These are phyloP conservation scores for Rhegmatorhina hoffmannsi DNA, from an alignment of 2,113 vertebrate genomes.

Conservation along the genomic window DNA sequence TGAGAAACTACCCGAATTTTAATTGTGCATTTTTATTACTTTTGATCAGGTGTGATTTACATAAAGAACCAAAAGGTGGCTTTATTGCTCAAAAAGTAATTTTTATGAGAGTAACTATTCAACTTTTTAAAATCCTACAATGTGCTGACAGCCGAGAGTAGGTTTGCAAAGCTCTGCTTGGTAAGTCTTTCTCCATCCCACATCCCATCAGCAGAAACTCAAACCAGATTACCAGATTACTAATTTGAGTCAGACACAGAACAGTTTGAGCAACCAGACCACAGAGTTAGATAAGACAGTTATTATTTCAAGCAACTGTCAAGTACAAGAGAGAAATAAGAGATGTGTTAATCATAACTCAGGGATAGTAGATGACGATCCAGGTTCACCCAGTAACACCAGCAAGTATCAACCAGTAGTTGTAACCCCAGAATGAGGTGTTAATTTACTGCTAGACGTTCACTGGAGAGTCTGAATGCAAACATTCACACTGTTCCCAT, in stretches of 20 bases:
- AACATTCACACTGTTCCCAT: background rate
- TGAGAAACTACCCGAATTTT: background rate
- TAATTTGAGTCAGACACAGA: background rate
- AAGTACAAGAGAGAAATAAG: background rate
- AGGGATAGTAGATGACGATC: background rate
- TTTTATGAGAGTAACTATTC: background rate
- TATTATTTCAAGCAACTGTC: background rate
- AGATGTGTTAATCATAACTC: background rate
- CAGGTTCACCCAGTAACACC: background rate
- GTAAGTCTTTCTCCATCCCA: background rate
- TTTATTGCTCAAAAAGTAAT: background rate
- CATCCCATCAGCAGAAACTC: background rate
- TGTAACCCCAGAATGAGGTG: background rate
- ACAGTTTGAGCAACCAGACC: background rate
- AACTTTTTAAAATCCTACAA: background rate
- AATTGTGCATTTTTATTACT: background rate
- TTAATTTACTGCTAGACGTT: background rate
- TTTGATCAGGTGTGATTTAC: background rate
- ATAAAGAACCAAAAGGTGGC: background rate
- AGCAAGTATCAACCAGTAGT: background rate
- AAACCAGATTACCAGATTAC: background rate
- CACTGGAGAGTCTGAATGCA: background rate
- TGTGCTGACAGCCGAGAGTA: background rate
- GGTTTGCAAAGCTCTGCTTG: background rate
- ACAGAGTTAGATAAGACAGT: background rate